Base-by-base conservation (phyloP, 2,888 invertebrate species). In the Thumatha senex region DNA sequence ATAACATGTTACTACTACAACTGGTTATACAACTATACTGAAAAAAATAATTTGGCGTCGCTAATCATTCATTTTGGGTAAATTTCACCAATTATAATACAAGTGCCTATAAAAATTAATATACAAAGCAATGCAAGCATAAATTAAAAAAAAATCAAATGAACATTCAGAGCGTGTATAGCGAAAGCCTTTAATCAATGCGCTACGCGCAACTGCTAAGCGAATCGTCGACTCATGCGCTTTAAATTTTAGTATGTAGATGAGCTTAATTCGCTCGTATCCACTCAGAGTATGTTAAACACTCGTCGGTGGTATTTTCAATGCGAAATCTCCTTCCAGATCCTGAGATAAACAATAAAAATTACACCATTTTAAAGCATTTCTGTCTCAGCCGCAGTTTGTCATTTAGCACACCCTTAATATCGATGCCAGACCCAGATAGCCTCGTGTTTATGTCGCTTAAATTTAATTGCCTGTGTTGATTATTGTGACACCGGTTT, bases 321-420 rank as follows among this genome's bases (percentile, higher is more conserved):
- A 81, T 75, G 78, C 69, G 65, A 81, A 82, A 80, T 82, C 79
- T 80, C 72, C 72, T 72, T 72, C 61, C 71, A 74, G 85, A 86
- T 86, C 65, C 72, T 51, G 73, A 81, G 84, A 87, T 86, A 85
- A 82, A 82, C 78, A 77, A 74, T 78, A 84, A 86, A 87, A 85
- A 85, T 83, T 81, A 85, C 80, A 81, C 77, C 75, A 74, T 81
- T 84, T 81, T 84, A 83, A 86, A 86, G 79, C 83, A 84, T 85
- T 86, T 82, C 84, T 84, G 80, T 80, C 73, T 74, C 71, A 72
- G 69, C 69, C 78, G 85, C 85, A 85, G 80, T 90, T 89, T 88
- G 87, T 90, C 89, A 88, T 89, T 89, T 86, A 86, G 76, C 84
- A 81, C 86, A 76, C 82, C 86, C 84, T 89, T 86, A 83, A 83